phyloP scores from a whole-genome alignment of 1,140 invertebrate genomes.

The Euwallacea similis region DNA sequence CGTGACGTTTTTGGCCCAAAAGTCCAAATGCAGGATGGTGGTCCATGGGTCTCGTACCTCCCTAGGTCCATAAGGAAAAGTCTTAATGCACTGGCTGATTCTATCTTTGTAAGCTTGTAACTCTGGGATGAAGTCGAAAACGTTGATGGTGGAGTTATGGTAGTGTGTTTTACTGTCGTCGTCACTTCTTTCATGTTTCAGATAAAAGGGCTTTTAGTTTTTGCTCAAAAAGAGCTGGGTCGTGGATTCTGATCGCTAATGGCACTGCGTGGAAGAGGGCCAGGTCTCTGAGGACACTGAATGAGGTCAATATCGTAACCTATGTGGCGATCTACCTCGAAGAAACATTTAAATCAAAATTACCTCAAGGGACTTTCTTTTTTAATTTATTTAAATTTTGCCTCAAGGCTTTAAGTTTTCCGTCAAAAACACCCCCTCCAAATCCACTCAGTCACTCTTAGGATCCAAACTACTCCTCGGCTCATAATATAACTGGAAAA shows the following conservation, averaged over 20 bases:
- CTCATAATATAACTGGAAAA: too few relatives aligned
- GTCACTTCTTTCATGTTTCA: background rate
- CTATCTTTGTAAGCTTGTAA: constrained; percentile 10
- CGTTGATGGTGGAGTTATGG: background rate
- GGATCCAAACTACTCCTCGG: too few relatives aligned
- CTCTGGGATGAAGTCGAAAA: constrained; percentile 13
- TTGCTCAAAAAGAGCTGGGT: constrained; percentile 54
- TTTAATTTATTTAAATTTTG: too few relatives aligned
- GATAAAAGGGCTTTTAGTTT: constrained; percentile 45
- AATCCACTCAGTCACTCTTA: too few relatives aligned
- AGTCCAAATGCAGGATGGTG: constrained; percentile 59
- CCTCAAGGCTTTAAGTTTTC: too few relatives aligned
- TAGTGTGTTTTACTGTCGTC: background rate
- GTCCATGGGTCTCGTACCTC: constrained; percentile 54
- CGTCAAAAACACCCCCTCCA: too few relatives aligned
- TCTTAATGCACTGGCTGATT: background rate
- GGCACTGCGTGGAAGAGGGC: constrained; percentile 59
- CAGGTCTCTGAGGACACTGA: constrained; percentile 52
- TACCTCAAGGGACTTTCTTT: too few relatives aligned
- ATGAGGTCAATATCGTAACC: constrained; percentile 56
- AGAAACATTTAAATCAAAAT: too few relatives aligned
- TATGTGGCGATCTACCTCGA: constrained; percentile 51
- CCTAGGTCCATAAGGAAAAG: background rate
- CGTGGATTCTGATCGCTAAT: constrained; percentile 54
- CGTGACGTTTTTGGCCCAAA: constrained; percentile 65